A percentile compares a stretch with the other conserved stretches of the same genome.
These are phyloP conservation scores for Goniozus legneri DNA, from an alignment of 1,140 invertebrate genomes.

Conservation along the genomic window DNA sequence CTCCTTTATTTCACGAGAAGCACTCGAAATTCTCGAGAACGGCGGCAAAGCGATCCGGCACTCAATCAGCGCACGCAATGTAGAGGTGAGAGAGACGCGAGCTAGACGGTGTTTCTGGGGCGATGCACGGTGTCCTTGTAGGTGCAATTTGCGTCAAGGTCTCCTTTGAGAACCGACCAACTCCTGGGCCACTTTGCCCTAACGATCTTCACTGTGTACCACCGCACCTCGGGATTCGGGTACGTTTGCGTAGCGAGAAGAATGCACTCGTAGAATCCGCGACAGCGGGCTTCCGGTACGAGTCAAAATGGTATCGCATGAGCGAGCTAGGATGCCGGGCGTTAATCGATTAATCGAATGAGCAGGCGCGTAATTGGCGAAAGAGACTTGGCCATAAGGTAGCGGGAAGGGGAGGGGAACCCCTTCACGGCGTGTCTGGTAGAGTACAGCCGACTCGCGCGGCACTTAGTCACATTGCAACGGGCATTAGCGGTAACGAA, in stretches of 20 bases:
- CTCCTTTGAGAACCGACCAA: slow-evolving; percentile 16
- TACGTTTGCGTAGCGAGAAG: no score
- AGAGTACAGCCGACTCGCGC: no score
- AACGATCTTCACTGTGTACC: slow-evolving; percentile 6
- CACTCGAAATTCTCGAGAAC: no score
- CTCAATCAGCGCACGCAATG: slow-evolving; percentile 26
- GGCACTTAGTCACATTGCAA: slow-evolving; percentile 48
- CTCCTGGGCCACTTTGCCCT: slow-evolving; percentile 14
- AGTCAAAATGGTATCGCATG: no score
- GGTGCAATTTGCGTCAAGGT: slow-evolving; percentile 19
- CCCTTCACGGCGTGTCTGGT: no score
- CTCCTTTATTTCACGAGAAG: no score
- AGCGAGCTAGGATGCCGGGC: no score
- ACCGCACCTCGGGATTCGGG: no score
- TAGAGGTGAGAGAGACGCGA: no score
- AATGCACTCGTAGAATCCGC: no score
- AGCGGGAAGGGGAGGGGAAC: slow-evolving; percentile 32
- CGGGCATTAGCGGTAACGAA: slow-evolving; percentile 45
- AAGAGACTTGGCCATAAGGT: slow-evolving; percentile 38
- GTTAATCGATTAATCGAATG: slow-evolving; percentile 31
- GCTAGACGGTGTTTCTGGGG: slow-evolving; percentile 25
- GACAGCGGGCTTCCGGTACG: no score
- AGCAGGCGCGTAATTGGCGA: slow-evolving; percentile 41
- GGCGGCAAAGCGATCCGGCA: slow-evolving; percentile 27
- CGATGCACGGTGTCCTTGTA: slow-evolving; percentile 20